These are phyloP conservation scores for Crotalus horridus DNA, from an alignment of 2,113 vertebrate species.

Conservation along the genomic window DNA sequence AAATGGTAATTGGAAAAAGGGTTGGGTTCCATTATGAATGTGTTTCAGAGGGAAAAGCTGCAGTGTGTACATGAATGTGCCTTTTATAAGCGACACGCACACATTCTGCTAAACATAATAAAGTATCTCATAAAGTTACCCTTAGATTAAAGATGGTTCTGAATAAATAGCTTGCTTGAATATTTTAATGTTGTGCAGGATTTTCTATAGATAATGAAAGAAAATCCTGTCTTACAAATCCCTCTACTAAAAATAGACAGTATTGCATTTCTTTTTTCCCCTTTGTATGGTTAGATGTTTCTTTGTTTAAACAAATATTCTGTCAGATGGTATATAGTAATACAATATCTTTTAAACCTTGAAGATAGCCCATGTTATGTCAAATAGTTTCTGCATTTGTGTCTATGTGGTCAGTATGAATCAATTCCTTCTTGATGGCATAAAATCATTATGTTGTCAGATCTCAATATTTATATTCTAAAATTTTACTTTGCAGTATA, in stretches of 20 bases:
- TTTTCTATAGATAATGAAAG: background rate
- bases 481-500: background rate
- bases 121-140: background rate
- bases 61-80: background rate
- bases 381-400: background rate
- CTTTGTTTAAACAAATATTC: background rate
- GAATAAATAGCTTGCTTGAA: background rate
- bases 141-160: background rate
- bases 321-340: background rate
- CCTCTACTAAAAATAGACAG: background rate
- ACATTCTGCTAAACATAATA: background rate
- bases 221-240: background rate
- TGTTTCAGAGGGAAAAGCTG: background rate
- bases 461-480: background rate
- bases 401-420: background rate
- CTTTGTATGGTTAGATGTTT: background rate
- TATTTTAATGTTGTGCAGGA: background rate
- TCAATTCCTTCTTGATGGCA: background rate
- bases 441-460: background rate
- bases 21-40: background rate
- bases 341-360: constrained; percentile 1
- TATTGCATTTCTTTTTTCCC: background rate
- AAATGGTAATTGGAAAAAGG: background rate
- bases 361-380: background rate
- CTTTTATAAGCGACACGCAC: background rate